A percentile compares a stretch with the other conserved stretches of the same genome.
phyloP scores from a whole-genome alignment of 2,797 vertebrate genomes.

The Siniperca scherzeri region DNA sequence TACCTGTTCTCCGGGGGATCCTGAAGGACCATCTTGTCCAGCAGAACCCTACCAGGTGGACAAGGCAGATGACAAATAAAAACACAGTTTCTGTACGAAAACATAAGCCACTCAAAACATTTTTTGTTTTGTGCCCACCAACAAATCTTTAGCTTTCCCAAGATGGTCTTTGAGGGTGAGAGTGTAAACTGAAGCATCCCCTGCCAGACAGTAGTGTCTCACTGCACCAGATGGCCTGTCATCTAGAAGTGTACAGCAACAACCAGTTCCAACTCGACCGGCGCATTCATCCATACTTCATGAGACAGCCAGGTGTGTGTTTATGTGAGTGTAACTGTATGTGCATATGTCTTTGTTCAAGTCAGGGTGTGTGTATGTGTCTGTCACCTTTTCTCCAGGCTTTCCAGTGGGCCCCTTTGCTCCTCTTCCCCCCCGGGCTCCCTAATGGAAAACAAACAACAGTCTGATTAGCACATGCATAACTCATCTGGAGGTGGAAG shows the following conservation, averaged over 20 bases:
- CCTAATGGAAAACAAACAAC: constrained; percentile 83
- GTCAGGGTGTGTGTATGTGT: constrained; percentile 12
- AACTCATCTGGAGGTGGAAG: constrained; percentile 48
- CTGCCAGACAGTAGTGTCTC: constrained; percentile 58
- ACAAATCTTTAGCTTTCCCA: constrained; percentile 61
- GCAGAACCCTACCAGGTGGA: constrained; percentile 86
- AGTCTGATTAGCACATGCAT: constrained; percentile 64
- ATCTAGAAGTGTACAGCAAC: constrained; percentile 60
- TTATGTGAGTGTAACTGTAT: constrained; percentile 46
- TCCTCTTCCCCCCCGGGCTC: constrained; percentile 90
- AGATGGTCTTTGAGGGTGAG: constrained; percentile 63
- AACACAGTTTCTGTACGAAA: constrained; percentile 31
- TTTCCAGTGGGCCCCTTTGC: constrained; percentile 91
- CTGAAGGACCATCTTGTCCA: constrained; percentile 90
- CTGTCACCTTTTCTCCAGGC: constrained; percentile 90
- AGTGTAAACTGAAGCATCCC: constrained; percentile 56
- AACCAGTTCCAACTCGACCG: constrained; percentile 49
- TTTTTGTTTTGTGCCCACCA: constrained; percentile 42
- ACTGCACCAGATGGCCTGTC: constrained; percentile 70
- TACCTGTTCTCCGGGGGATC: constrained; percentile 90
- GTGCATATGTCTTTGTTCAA: constrained; percentile 53
- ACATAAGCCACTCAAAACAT: constrained; percentile 33
- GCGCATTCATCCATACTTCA: constrained; percentile 66
- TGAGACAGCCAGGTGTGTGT: constrained; percentile 70
- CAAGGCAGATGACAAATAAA: constrained; percentile 32